phyloP scores from a whole-genome alignment of 1,140 invertebrate genomes.

The Yoshiicerus persimilis region DNA sequence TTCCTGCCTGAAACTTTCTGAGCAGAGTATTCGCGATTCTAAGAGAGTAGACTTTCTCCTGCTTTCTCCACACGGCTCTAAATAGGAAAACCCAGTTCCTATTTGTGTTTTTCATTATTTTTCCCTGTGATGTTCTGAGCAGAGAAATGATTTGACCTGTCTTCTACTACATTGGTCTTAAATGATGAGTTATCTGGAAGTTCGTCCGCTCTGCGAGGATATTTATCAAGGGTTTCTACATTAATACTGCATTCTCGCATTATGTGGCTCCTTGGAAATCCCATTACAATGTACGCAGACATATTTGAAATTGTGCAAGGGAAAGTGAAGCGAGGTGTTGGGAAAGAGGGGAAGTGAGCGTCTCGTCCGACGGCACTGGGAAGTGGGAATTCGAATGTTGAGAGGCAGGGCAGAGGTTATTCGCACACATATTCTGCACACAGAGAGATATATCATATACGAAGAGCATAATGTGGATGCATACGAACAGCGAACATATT shows the following conservation, averaged over 20 bases:
- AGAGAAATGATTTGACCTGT: neutral
- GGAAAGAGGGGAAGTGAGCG: neutral
- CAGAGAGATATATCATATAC: neutral
- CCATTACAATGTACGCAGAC: neutral
- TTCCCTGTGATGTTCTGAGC: neutral
- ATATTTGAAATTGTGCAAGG: neutral
- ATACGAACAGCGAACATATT: neutral
- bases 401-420: neutral
- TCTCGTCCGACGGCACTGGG: neutral
- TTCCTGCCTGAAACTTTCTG: neutral
- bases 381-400: neutral
- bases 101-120: slow-evolving; percentile 12
- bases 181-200: neutral
- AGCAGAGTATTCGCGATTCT: neutral
- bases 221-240: neutral
- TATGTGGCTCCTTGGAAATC: neutral
- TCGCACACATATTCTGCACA: neutral
- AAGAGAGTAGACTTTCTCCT: neutral
- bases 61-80: neutral
- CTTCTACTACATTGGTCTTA: neutral
- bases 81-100: neutral
- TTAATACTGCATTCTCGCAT: neutral
- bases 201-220: neutral
- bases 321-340: neutral
- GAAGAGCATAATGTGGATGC: neutral